Evolutionary conservation across 1,140 invertebrate species (phyloP).

Genomic region (Tetraneura akinire): DNA sequence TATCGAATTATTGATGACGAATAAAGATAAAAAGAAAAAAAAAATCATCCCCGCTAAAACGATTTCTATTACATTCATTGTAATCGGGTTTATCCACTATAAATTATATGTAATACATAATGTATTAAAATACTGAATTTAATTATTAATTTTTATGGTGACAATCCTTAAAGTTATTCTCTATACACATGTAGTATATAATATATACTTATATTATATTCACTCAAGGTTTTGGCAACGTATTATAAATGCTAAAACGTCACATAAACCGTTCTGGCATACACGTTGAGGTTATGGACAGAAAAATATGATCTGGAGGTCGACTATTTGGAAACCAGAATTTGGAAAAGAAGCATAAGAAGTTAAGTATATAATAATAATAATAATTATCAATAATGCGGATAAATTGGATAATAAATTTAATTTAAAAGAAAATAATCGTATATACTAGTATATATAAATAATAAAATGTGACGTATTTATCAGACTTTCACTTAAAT

Average conservation of each 20-base stretch:
- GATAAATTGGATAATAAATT: background rate
- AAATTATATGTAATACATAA: background rate
- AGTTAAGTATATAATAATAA: background rate
- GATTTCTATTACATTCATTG: background rate
- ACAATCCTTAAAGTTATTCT: conserved; percentile 19
- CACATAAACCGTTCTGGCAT: conserved; percentile 44
- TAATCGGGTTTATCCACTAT: background rate
- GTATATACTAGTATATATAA: too few species aligned
- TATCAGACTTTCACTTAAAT: conserved; percentile 1
- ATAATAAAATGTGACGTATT: background rate
- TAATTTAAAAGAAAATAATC: background rate
- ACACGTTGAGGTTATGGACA: conserved; percentile 8
- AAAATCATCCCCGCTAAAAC: background rate
- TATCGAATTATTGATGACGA: background rate
- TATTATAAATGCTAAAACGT: conserved; percentile 32
- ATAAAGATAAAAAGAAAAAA: too few species aligned
- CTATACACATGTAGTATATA: too few species aligned
- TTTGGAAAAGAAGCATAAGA: conserved; percentile 7
- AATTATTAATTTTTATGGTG: conserved; percentile 10
- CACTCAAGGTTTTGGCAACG: conserved; percentile 47
- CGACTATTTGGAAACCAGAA: background rate
- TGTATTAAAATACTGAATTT: background rate
- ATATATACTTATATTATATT: too few species aligned
- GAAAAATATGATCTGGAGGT: conserved; percentile 28
- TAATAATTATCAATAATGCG: conserved; percentile 6